Conservation (phyloP, 1,140 invertebrate species). For the Oppia nitens region DNA sequence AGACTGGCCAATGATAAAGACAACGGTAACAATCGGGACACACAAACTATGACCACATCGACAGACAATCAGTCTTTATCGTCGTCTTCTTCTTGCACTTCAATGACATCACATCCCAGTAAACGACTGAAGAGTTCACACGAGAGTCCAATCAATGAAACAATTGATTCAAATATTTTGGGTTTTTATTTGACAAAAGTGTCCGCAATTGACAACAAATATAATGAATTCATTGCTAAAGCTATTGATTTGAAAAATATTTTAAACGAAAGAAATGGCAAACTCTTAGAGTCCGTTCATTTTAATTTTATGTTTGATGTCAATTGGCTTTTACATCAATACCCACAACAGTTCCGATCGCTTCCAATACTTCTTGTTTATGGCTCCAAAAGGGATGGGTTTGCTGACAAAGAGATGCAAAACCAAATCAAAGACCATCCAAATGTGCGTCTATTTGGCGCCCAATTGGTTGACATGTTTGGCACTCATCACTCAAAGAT, state of each 20-base stretch:
- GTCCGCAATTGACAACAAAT: constrained; percentile 24
- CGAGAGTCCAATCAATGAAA: background rate
- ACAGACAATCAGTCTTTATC: background rate
- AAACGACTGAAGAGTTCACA: background rate
- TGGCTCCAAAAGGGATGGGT: constrained; percentile 10
- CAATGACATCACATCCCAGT: background rate
- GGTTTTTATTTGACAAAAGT: constrained; percentile 22
- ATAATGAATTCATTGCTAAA: constrained; percentile 21
- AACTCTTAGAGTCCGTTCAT: constrained; percentile 33
- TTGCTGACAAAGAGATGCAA: background rate
- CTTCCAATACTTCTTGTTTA: constrained; percentile 11
- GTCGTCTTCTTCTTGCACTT: background rate
- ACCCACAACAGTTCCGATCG: constrained; percentile 31
- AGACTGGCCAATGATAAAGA: background rate
- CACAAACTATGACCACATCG: background rate
- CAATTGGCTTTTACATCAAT: constrained; percentile 53
- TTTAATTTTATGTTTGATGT: constrained; percentile 85
- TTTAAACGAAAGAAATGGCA: constrained; percentile 13
- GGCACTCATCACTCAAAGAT: constrained; percentile 48
- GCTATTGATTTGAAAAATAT: constrained; percentile 27
- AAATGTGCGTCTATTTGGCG: constrained; percentile 26
- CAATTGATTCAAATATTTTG: background rate
- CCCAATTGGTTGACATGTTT: constrained; percentile 14
- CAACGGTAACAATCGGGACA: background rate
- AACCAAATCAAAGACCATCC: constrained; percentile 19